Evolutionary conservation across 2,113 vertebrate genomes (phyloP).

Genomic region (Triplophysa tibetana): DNA sequence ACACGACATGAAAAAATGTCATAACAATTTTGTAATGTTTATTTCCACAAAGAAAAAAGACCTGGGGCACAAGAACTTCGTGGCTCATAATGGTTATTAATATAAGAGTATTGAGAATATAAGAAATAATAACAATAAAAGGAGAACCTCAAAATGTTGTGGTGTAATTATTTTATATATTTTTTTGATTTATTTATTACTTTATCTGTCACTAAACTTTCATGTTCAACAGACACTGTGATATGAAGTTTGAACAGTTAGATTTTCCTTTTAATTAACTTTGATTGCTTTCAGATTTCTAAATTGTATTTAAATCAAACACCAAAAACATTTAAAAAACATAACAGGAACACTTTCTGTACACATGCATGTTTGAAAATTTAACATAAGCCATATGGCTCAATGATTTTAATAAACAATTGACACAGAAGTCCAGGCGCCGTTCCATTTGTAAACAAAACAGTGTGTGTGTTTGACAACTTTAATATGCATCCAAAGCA

Average conservation of each 20-base stretch:
- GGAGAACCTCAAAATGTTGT: not conserved
- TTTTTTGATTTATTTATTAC: not conserved
- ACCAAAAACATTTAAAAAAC: not conserved
- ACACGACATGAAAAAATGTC: conserved; percentile 39
- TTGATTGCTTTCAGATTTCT: too few relatives aligned
- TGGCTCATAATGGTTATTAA: conserved; percentile 33
- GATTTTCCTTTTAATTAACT: too few relatives aligned
- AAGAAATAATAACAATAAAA: conserved; percentile 34
- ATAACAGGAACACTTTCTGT: not conserved
- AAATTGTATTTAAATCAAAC: too few relatives aligned
- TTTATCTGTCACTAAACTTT: too few relatives aligned
- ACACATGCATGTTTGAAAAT: not conserved
- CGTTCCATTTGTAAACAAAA: not conserved
- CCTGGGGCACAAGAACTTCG: conserved; percentile 49
- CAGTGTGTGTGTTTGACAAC: not conserved
- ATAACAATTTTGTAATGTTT: conserved; percentile 45
- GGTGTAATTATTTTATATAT: not conserved
- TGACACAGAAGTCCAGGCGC: not conserved
- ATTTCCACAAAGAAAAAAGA: conserved; percentile 60
- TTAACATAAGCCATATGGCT: too few relatives aligned
- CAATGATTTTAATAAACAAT: too few relatives aligned
- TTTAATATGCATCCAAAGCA: not conserved
- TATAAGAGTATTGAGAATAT: conserved; percentile 18
- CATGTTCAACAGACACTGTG: too few relatives aligned
- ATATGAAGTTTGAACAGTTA: too few relatives aligned